These are phyloP conservation scores for Pomacea maculata DNA, from an alignment of 1,140 invertebrate species.

Conservation along the genomic window DNA sequence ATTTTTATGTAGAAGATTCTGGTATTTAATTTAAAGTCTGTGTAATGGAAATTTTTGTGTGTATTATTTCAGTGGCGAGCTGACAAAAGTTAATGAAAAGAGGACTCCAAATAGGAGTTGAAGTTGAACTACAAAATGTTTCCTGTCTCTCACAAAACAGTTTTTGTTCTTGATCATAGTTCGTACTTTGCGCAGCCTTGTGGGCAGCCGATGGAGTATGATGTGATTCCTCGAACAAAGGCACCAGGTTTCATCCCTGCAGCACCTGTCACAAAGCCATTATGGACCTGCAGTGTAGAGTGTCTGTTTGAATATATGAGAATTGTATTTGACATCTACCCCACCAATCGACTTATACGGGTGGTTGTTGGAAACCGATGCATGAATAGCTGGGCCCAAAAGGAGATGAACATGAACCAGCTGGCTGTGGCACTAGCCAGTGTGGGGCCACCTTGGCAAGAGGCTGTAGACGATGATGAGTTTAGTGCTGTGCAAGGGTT, in stretches of 20 bases:
- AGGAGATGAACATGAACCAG: constrained; percentile 64
- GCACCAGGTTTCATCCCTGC: constrained; percentile 76
- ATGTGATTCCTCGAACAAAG: constrained; percentile 71
- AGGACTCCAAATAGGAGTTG: background rate
- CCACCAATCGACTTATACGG: constrained; percentile 77
- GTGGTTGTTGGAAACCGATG: constrained; percentile 42
- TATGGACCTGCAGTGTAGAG: constrained; percentile 96
- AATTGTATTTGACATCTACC: constrained; percentile 96
- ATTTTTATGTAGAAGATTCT: background rate
- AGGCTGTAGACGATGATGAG: constrained; percentile 54
- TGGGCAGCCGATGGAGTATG: constrained; percentile 87
- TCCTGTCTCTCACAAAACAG: constrained; percentile 80
- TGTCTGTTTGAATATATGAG: constrained; percentile 93
- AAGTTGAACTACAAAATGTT: constrained; percentile 11
- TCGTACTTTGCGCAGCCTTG: constrained; percentile 87
- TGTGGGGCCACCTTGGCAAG: constrained; percentile 73
- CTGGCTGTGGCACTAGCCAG: constrained; percentile 78
- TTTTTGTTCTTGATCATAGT: constrained; percentile 93
- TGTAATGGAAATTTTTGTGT: background rate
- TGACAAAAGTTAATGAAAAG: no score
- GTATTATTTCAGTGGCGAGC: background rate
- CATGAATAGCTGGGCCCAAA: constrained; percentile 50
- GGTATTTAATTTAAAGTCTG: background rate
- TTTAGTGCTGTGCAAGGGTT: constrained; percentile 86
- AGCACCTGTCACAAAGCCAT: constrained; percentile 83